A percentile compares a stretch with the other conserved stretches of the same genome.
Conservation (phyloP, 2,113 vertebrate species). For the Asarcornis scutulata region DNA sequence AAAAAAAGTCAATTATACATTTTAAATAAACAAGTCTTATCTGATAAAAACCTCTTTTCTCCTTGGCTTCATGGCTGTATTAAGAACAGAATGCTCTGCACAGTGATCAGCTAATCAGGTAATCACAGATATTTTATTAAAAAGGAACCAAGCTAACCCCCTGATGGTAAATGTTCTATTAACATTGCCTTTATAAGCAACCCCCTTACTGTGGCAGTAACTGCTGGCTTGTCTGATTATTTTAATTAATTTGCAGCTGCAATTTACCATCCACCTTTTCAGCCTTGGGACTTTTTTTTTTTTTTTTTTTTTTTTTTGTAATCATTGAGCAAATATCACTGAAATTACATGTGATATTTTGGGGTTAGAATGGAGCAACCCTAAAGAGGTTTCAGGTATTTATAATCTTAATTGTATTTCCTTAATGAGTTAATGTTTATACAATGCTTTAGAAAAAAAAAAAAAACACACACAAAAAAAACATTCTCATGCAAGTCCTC, state of each 20-base stretch:
- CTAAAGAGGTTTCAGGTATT: constrained; percentile 14
- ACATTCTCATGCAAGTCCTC: not conserved
- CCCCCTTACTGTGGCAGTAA: constrained; percentile 29
- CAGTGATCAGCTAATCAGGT: constrained; percentile 44
- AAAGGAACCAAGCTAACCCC: constrained; percentile 11
- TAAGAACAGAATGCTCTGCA: constrained; percentile 19
- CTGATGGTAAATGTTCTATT: constrained; percentile 25
- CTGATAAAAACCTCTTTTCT: constrained; percentile 14
- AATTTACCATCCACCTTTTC: constrained; percentile 39
- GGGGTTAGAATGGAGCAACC: not conserved
- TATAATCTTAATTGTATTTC: constrained; percentile 13
- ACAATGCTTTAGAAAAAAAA: not conserved
- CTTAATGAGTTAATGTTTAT: constrained; percentile 24
- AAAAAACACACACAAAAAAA: not conserved
- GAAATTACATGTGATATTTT: constrained; percentile 36
- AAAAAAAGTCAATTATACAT: not conserved
- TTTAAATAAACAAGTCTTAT: constrained; percentile 37
- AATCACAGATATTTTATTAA: constrained; percentile 44
- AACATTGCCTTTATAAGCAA: constrained; percentile 22
- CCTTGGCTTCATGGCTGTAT: not conserved
- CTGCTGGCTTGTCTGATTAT: constrained; percentile 36
- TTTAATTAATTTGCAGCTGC: constrained; percentile 64
- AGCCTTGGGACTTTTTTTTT: not conserved
- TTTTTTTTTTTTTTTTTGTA: not conserved
- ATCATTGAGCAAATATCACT: not conserved